Percentiles rank a stretch among this genome's conserved stretches.
phyloP scores from a whole-genome alignment of 2,797 vertebrate species.

The Linurgus olivaceus region DNA sequence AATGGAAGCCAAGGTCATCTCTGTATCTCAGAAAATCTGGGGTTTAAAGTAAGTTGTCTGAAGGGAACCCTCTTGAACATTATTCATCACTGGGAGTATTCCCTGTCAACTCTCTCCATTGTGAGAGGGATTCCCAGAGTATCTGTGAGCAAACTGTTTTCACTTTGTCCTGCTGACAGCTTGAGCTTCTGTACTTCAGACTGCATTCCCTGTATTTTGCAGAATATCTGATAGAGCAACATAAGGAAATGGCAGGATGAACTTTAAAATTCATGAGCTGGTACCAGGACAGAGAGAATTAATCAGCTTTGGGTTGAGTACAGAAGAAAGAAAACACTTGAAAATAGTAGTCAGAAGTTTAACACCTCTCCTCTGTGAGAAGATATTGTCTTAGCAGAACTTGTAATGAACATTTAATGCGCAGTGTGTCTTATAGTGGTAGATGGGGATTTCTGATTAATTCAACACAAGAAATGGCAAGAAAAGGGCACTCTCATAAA shows the following conservation, averaged over 20 bases:
- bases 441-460: slow-evolving; percentile 41
- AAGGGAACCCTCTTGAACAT: slow-evolving; percentile 62
- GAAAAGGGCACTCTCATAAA: slow-evolving; percentile 5
- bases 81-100: slow-evolving; percentile 65
- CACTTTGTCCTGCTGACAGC: slow-evolving; percentile 30
- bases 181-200: slow-evolving; percentile 36
- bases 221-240: neutral
- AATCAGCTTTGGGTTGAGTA: slow-evolving; percentile 57
- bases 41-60: slow-evolving; percentile 74
- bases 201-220: neutral
- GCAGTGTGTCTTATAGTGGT: neutral
- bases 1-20: slow-evolving; percentile 63
- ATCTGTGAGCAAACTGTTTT: slow-evolving; percentile 56
- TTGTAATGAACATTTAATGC: slow-evolving; percentile 63
- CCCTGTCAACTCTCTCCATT: slow-evolving; percentile 55
- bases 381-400: slow-evolving; percentile 54
- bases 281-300: slow-evolving; percentile 52
- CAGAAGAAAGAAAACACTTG: slow-evolving; percentile 63
- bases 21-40: slow-evolving; percentile 69
- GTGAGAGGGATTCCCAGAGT: slow-evolving; percentile 56
- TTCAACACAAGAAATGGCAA: slow-evolving; percentile 30
- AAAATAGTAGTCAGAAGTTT: slow-evolving; percentile 63
- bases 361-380: slow-evolving; percentile 55
- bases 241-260: slow-evolving; percentile 31
- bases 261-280: slow-evolving; percentile 64